Percentiles rank a stretch among this genome's conserved stretches.
Conservation (phyloP, 2,113 vertebrate genomes). For the Macquaria ambigua region DNA sequence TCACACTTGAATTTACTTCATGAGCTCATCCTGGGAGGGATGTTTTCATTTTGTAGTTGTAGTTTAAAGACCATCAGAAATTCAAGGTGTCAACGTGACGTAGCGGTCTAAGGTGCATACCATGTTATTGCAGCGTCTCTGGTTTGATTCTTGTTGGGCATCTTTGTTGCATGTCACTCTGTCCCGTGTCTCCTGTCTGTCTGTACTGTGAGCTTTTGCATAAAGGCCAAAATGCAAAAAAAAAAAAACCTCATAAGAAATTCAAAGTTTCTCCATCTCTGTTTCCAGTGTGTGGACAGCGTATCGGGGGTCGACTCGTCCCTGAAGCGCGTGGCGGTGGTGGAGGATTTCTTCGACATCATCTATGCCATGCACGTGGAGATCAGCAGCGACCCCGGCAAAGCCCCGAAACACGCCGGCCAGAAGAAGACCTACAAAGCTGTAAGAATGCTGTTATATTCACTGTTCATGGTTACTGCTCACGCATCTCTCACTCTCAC, state of each 20-base stretch:
- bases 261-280: background rate
- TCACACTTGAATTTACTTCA: no score
- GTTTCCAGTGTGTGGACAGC: slow-evolving; percentile 57
- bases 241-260: no score
- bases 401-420: slow-evolving; percentile 93
- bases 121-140: background rate
- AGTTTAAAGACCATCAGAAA: no score
- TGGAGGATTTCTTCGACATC: slow-evolving; percentile 99
- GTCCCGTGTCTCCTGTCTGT: background rate
- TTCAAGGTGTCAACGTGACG: no score
- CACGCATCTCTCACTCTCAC: background rate
- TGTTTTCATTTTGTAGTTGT: no score
- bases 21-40: no score
- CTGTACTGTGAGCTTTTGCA: background rate
- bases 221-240: background rate
- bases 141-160: background rate
- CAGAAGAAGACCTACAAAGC: slow-evolving; percentile 99
- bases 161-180: background rate
- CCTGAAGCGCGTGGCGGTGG: slow-evolving; percentile 95
- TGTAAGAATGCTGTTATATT: slow-evolving; percentile 80
- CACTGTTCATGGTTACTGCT: background rate
- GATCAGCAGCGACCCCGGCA: slow-evolving; percentile 89
- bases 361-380: slow-evolving; percentile 98
- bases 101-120: no score
- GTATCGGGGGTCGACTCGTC: slow-evolving; percentile 84